Conservation (phyloP, 1,140 invertebrate genomes). For the Gonioctena quinquepunctata region DNA sequence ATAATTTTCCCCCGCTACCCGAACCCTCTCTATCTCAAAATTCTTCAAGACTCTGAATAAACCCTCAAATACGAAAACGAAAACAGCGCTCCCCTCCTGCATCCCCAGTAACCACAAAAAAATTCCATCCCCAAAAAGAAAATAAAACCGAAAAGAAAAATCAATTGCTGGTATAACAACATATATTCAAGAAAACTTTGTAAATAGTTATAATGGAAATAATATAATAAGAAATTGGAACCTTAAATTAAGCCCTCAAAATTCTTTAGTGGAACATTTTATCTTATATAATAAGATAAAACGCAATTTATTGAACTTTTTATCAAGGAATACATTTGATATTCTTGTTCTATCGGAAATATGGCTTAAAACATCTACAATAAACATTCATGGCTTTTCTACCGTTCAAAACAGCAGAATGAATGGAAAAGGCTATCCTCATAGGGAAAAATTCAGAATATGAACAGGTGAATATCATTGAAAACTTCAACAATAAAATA, state of each 20-base stretch:
- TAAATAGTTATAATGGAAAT: not conserved
- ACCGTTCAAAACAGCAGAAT: not conserved
- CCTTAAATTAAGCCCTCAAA: not conserved
- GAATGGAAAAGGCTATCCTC: not conserved
- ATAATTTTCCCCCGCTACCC: not conserved
- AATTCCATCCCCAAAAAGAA: not conserved
- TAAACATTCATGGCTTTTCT: not conserved
- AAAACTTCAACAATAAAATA: not conserved
- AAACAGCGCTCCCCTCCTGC: no score
- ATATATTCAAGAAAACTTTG: not conserved
- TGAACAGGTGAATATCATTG: not conserved
- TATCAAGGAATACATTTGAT: not conserved
- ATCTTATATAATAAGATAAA: not conserved
- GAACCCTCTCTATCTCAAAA: not conserved
- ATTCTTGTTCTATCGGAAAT: not conserved
- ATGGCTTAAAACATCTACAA: not conserved
- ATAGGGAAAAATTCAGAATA: not conserved
- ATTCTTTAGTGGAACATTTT: not conserved
- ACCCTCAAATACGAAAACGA: no score
- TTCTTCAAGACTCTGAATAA: no score
- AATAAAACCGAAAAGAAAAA: not conserved
- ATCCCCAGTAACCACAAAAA: not conserved
- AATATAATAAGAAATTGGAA: not conserved
- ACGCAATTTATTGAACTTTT: not conserved
- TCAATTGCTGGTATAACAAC: not conserved